Conservation (phyloP, 2,888 invertebrate species). For the Diarsia brunnea region DNA sequence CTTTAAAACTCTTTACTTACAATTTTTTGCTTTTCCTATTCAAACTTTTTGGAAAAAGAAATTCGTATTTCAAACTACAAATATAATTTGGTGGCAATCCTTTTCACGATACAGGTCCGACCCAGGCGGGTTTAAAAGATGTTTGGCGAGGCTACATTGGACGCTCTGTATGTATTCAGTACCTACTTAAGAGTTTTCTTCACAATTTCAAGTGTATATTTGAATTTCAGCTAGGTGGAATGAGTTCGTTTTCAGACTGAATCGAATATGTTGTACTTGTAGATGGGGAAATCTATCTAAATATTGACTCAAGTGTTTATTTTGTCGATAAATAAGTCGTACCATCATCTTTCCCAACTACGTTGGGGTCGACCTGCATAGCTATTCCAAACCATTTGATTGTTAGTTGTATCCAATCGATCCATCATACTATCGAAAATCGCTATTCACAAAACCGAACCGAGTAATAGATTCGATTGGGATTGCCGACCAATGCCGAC, state of each 20-base stretch:
- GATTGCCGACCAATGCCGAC: too few species aligned
- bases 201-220: conserved; percentile 52
- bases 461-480: too few species aligned
- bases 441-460: too few species aligned
- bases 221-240: conserved; percentile 26
- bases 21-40: background rate
- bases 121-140: conserved; percentile 12
- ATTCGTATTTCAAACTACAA: conserved; percentile 39
- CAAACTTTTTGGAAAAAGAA: conserved; percentile 24
- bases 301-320: background rate
- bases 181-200: conserved; percentile 39
- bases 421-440: too few species aligned
- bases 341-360: too few species aligned
- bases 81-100: conserved; percentile 48
- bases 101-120: conserved; percentile 26
- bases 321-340: background rate
- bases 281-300: background rate
- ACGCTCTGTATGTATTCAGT: conserved; percentile 32
- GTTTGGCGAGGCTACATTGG: conserved; percentile 35
- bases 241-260: conserved; percentile 14
- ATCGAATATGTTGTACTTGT: background rate
- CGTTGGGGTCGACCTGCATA: too few species aligned
- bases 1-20: background rate
- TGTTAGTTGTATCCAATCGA: too few species aligned
- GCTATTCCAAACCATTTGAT: too few species aligned